Percentiles rank a stretch among this genome's conserved stretches.
Conservation (phyloP, 2,888 invertebrate species). For the Tenthredo notha region DNA sequence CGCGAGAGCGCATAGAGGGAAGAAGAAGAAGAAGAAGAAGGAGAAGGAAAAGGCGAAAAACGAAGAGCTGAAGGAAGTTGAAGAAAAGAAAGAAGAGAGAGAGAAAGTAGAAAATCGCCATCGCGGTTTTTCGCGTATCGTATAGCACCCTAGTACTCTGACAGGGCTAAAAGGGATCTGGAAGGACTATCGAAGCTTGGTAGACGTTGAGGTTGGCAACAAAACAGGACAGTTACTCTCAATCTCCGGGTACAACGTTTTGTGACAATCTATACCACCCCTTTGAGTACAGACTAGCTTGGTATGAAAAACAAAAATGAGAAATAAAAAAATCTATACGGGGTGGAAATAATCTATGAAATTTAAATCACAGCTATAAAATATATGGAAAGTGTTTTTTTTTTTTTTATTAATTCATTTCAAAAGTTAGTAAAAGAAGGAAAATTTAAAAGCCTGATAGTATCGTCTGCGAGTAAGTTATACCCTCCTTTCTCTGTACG, state of each 20-base stretch:
- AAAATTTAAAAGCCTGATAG: too few relatives aligned
- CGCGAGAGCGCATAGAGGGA: background rate
- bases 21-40: background rate
- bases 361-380: background rate
- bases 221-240: slow-evolving; percentile 18
- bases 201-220: background rate
- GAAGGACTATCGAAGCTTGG: slow-evolving; percentile 9
- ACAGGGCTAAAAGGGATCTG: slow-evolving; percentile 32
- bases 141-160: background rate
- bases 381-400: too few relatives aligned
- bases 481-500: background rate
- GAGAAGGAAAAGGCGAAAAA: background rate
- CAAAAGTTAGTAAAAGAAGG: too few relatives aligned
- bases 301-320: background rate
- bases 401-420: too few relatives aligned
- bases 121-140: background rate
- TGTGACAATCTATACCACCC: slow-evolving; percentile 1
- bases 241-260: background rate
- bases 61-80: background rate
- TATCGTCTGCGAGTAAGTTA: too few relatives aligned
- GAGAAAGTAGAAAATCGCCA: slow-evolving; percentile 27
- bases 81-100: background rate
- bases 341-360: background rate
- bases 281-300: background rate
- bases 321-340: background rate